phyloP scores from a whole-genome alignment of 2,113 vertebrate species.

The Paedocypris sp. region DNA sequence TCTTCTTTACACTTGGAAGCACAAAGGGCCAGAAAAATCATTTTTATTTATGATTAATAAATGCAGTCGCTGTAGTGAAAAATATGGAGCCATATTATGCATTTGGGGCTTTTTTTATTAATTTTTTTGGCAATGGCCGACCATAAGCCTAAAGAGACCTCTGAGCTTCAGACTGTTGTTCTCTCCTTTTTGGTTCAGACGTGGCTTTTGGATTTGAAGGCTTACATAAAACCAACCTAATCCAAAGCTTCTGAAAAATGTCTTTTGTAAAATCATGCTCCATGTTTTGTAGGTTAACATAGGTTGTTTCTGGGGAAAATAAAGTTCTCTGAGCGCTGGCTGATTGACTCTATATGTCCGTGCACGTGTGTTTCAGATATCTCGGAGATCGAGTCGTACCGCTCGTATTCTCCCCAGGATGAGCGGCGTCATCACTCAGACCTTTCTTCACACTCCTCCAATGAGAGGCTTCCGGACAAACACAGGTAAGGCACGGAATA shows the following conservation, averaged over 20 bases:
- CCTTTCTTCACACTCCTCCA: constrained; percentile 86
- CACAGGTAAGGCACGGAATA: constrained; percentile 60
- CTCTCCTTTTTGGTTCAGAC: not conserved
- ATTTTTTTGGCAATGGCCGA: not conserved
- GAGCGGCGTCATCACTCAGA: constrained; percentile 81
- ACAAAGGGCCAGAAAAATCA: no score
- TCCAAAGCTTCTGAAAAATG: constrained; percentile 2
- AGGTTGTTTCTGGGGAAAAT: not conserved
- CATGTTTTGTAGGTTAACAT: not conserved
- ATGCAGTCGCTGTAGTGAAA: no score
- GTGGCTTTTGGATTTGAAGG: not conserved
- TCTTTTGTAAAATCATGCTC: not conserved
- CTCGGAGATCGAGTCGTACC: constrained; percentile 94
- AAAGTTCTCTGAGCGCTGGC: not conserved
- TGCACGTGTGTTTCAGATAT: constrained; percentile 67
- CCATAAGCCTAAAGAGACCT: not conserved
- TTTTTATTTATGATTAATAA: no score
- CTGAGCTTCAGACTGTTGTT: not conserved
- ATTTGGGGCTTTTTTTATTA: no score
- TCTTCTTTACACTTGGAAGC: no score
- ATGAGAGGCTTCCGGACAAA: constrained; percentile 81
- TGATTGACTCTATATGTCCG: not conserved
- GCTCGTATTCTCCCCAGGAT: constrained; percentile 85
- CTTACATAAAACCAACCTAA: constrained; percentile 4
- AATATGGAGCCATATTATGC: no score